These are phyloP conservation scores for Vulpes lagopus DNA, from an alignment of 2,113 vertebrate species.

Conservation along the genomic window DNA sequence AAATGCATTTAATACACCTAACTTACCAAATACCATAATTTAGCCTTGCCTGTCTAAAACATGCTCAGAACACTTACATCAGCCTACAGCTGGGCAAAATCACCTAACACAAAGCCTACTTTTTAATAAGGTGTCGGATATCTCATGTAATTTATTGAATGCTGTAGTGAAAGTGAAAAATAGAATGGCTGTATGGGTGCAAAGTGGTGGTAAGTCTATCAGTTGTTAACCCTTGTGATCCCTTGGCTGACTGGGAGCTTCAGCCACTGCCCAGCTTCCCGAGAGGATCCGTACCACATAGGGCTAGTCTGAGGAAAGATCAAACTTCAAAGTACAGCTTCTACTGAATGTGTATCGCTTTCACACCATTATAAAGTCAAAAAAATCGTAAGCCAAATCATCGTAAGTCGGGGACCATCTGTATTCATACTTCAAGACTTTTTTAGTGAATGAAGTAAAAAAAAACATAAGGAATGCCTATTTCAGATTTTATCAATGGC, in stretches of 20 bases:
- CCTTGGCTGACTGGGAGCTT: background rate
- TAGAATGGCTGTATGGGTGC: background rate
- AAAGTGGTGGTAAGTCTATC: background rate
- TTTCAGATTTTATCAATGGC: constrained; percentile 6
- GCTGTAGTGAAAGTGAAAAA: background rate
- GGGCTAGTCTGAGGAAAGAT: background rate
- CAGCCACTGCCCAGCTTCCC: background rate
- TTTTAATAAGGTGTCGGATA: background rate
- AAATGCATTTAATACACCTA: background rate
- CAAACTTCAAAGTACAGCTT: background rate
- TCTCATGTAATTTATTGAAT: background rate
- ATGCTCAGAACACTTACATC: background rate
- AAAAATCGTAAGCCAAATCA: background rate
- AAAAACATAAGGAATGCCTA: background rate
- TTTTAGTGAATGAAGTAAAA: constrained; percentile 34
- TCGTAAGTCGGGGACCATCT: background rate
- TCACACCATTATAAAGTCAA: background rate
- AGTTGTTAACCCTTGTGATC: background rate
- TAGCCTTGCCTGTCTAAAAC: background rate
- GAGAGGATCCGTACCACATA: background rate
- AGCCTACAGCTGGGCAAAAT: background rate
- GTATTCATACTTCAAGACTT: background rate
- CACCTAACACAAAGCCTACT: background rate
- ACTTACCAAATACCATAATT: background rate
- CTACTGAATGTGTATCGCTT: background rate